Percentiles rank a stretch among this genome's conserved stretches.
Evolutionary conservation across 2,888 invertebrate genomes (phyloP).

Genomic region (Diarsia rubi): DNA sequence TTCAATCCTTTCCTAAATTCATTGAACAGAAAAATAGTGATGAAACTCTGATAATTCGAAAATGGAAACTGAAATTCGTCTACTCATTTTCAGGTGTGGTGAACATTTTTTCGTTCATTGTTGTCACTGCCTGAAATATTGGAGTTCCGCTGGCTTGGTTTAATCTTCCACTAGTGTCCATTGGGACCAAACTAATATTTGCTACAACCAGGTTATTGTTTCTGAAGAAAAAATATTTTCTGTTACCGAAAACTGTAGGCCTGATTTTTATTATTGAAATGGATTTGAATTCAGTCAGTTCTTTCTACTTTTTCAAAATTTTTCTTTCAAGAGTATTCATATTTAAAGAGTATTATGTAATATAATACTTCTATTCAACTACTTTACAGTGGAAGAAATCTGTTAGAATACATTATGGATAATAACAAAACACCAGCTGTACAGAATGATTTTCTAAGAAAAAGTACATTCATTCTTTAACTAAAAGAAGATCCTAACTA

Average conservation of each 20-base stretch:
- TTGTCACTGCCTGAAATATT: slow-evolving; percentile 36
- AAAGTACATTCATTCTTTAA: slow-evolving; percentile 16
- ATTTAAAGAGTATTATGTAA: neutral
- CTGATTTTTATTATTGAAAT: slow-evolving; percentile 1
- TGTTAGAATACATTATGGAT: neutral
- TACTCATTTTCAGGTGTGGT: slow-evolving; percentile 34
- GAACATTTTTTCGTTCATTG: slow-evolving; percentile 48
- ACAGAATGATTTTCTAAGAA: slow-evolving; percentile 11
- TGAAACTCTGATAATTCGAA: slow-evolving; percentile 35
- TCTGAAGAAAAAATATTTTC: slow-evolving; percentile 24
- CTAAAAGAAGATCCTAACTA: neutral
- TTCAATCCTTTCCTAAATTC: slow-evolving; percentile 45
- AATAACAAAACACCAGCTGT: slow-evolving; percentile 9
- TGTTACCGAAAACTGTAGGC: slow-evolving; percentile 7
- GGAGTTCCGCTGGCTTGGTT: slow-evolving; percentile 51
- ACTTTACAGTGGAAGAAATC: neutral
- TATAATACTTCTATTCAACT: neutral
- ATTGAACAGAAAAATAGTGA: slow-evolving; percentile 56
- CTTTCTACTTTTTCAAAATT: neutral
- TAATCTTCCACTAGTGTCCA: slow-evolving; percentile 60
- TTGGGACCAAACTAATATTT: slow-evolving; percentile 64
- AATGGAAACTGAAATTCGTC: slow-evolving; percentile 32
- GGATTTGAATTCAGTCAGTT: neutral
- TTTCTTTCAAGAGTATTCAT: neutral
- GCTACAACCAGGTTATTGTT: slow-evolving; percentile 41